These are phyloP conservation scores for Heliocidaris erythrogramma DNA, from an alignment of 35 echinoderm and acorn worm species.

Conservation along the genomic window DNA sequence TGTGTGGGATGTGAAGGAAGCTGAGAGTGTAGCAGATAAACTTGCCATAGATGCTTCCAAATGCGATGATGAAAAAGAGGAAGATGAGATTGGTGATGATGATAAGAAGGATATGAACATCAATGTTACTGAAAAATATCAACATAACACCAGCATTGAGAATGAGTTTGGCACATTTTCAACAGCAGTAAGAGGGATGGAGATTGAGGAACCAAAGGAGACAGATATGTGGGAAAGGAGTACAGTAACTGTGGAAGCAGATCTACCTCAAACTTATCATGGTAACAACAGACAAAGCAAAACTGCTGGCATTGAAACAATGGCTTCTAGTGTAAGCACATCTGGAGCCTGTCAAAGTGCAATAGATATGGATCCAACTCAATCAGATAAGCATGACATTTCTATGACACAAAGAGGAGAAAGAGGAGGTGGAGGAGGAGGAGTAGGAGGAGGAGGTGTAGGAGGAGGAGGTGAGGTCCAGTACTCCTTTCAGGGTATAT, in stretches of 20 bases:
- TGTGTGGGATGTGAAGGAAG: not conserved
- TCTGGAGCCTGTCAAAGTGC: not conserved
- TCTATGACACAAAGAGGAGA: not conserved
- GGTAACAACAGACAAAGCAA: not conserved
- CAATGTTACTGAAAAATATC: not conserved
- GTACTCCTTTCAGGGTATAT: not conserved
- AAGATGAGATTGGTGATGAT: not conserved
- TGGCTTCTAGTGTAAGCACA: not conserved
- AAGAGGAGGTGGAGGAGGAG: not conserved
- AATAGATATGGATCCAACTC: not conserved
- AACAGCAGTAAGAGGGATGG: not conserved
- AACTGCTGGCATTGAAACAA: not conserved
- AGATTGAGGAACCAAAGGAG: not conserved
- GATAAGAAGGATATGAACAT: not conserved
- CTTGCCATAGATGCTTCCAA: not conserved
- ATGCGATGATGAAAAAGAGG: slow-evolving; percentile 12
- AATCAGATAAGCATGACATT: not conserved
- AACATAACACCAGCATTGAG: not conserved
- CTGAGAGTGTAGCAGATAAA: not conserved
- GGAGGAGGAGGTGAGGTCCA: not conserved
- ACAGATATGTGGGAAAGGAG: not conserved
- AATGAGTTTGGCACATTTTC: not conserved
- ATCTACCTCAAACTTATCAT: not conserved
- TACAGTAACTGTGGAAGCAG: not conserved
- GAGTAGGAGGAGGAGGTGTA: too few species aligned